A percentile compares a stretch with the other conserved stretches of the same genome.
These are phyloP conservation scores for Lycodopsis pacificus DNA, from an alignment of 2,797 vertebrate species.

Conservation along the genomic window DNA sequence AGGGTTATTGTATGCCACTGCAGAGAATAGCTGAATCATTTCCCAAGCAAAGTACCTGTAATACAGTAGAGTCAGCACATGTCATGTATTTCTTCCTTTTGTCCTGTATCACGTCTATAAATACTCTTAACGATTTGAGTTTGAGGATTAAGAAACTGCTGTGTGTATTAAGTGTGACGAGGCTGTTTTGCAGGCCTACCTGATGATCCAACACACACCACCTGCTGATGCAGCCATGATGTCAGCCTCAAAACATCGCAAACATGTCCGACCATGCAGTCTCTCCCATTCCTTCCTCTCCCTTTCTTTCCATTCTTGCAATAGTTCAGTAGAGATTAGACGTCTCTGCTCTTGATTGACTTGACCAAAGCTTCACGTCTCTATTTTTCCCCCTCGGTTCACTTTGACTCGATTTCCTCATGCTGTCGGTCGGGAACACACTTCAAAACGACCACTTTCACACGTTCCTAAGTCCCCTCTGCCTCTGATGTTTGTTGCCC, in stretches of 20 bases:
- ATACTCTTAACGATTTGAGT: not conserved
- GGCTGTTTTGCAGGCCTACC: conserved; percentile 57
- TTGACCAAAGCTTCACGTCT: conserved; percentile 18
- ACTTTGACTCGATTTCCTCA: conserved; percentile 1
- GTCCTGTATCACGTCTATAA: not conserved
- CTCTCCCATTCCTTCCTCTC: conserved; percentile 34
- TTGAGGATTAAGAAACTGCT: not conserved
- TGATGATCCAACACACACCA: conserved; percentile 69
- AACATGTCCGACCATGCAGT: conserved; percentile 74
- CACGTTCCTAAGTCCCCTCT: conserved; percentile 50
- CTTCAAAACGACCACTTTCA: conserved; percentile 52
- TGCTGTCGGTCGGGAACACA: conserved; percentile 11
- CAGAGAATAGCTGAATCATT: conserved; percentile 11
- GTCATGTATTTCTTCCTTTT: not conserved
- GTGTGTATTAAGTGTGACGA: conserved; percentile 43
- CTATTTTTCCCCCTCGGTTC: not conserved
- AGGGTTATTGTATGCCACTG: conserved; percentile 5
- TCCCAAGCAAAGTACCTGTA: not conserved
- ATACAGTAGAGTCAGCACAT: not conserved
- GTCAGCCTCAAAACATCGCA: conserved; percentile 74
- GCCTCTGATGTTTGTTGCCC: conserved; percentile 72
- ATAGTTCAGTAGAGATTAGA: conserved; percentile 11
- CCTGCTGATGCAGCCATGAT: conserved; percentile 72
- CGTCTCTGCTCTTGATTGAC: conserved; percentile 2
- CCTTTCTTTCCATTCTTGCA: conserved; percentile 14